A percentile compares a stretch with the other conserved stretches of the same genome.
phyloP scores from a whole-genome alignment of 1,140 invertebrate species.

The Micrasema longulum region DNA sequence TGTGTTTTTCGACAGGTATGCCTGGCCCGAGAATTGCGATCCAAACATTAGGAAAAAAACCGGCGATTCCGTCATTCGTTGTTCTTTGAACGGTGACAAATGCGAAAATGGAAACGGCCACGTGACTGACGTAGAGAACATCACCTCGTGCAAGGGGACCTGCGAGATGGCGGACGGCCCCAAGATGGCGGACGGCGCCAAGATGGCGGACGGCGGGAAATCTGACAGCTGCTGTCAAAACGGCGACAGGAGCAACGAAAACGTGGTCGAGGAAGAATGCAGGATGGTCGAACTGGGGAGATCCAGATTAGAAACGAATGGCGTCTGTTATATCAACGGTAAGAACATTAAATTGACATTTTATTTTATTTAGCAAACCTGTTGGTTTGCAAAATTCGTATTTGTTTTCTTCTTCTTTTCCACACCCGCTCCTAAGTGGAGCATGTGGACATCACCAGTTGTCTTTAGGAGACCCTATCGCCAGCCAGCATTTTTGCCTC shows the following conservation, averaged over 20 bases:
- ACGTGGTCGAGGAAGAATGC: slow-evolving; percentile 51
- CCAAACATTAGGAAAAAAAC: slow-evolving; percentile 36
- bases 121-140: slow-evolving; percentile 4
- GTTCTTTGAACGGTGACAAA: slow-evolving; percentile 44
- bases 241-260: slow-evolving; percentile 41
- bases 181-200: slow-evolving; percentile 46
- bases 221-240: slow-evolving; percentile 54
- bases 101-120: slow-evolving; percentile 45
- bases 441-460: no score
- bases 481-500: no score
- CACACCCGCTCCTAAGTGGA: no score
- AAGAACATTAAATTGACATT: no score
- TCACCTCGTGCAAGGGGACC: not conserved
- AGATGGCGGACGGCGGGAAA: slow-evolving; percentile 29
- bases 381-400: not conserved
- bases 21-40: slow-evolving; percentile 44
- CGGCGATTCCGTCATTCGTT: slow-evolving; percentile 4
- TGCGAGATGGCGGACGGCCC: not conserved
- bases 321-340: slow-evolving; percentile 97
- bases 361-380: no score
- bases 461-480: no score
- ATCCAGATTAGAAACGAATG: slow-evolving; percentile 75
- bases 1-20: slow-evolving; percentile 39
- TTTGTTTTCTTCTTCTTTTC: no score
- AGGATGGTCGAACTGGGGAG: slow-evolving; percentile 74